phyloP scores from a whole-genome alignment of 2,113 vertebrate species.

The Arizona elegans region DNA sequence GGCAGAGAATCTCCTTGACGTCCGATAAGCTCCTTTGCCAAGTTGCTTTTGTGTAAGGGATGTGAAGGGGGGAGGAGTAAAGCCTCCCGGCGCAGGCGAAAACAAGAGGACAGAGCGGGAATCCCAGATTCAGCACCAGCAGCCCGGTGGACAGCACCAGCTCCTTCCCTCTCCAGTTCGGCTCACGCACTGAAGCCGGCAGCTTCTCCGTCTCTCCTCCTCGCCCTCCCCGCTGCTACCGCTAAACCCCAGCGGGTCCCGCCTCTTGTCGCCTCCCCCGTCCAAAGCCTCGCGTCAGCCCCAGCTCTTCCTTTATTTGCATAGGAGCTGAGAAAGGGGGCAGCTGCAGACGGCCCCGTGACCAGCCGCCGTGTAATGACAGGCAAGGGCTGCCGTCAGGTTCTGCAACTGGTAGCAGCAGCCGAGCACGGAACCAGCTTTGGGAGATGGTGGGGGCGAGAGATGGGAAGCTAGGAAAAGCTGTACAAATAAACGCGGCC shows the following conservation, averaged over 20 bases:
- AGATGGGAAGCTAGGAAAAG: no score
- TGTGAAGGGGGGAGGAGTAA: neutral
- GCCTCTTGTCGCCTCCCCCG: constrained; percentile 25
- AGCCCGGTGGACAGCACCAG: constrained; percentile 57
- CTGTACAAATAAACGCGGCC: neutral
- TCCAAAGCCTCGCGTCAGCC: constrained; percentile 43
- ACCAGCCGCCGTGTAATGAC: neutral
- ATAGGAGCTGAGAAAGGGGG: neutral
- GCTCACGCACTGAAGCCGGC: constrained; percentile 50
- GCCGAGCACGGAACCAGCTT: neutral
- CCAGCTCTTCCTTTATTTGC: neutral
- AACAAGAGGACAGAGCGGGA: neutral
- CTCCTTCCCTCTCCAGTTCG: constrained; percentile 39
- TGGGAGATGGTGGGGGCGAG: neutral
- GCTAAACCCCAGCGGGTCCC: constrained; percentile 37
- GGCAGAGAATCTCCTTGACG: constrained; percentile 17
- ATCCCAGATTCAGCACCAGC: constrained; percentile 58
- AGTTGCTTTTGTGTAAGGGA: constrained; percentile 39
- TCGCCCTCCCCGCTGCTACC: constrained; percentile 46
- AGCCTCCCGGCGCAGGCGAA: constrained; percentile 7
- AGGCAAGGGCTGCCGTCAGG: neutral
- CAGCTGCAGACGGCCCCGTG: constrained; percentile 6
- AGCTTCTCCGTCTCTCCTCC: constrained; percentile 44
- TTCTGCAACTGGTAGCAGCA: neutral
- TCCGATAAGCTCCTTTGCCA: constrained; percentile 50